Conservation (phyloP, 2,113 vertebrate species). For the Peromyscus californicus region DNA sequence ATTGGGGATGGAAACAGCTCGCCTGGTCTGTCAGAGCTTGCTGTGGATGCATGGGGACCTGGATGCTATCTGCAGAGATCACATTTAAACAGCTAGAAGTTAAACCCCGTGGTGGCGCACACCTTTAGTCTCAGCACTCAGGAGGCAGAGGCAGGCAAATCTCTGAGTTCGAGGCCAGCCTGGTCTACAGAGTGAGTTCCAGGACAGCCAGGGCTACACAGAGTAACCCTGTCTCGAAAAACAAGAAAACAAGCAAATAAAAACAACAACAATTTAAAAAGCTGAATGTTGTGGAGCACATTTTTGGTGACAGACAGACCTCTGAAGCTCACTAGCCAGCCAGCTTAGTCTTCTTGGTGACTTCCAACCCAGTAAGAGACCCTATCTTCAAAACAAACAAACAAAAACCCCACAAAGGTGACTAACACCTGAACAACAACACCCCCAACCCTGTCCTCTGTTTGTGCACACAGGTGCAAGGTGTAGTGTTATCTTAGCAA, state of each 20-base stretch:
- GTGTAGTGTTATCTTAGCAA: neutral
- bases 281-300: neutral
- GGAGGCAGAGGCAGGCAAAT: neutral
- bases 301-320: too few species aligned
- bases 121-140: neutral
- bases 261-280: neutral
- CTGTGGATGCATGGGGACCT: too few species aligned
- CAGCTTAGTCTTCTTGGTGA: neutral
- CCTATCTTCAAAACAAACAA: neutral
- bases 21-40: neutral
- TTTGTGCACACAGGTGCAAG: neutral
- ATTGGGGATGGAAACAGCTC: neutral
- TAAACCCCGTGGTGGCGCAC: rapidly evolving
- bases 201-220: neutral
- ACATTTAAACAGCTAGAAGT: neutral
- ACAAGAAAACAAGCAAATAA: neutral
- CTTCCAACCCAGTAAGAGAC: neutral
- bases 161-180: neutral
- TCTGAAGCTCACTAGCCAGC: neutral
- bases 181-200: neutral
- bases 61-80: neutral
- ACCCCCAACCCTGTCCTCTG: neutral
- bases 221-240: neutral
- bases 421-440: neutral
- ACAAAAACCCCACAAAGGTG: neutral